Evolutionary conservation across 1,140 invertebrate species (phyloP), one percentile per base, ranked within the genome.

Genomic region (Eufriesea mexicana): DNA sequence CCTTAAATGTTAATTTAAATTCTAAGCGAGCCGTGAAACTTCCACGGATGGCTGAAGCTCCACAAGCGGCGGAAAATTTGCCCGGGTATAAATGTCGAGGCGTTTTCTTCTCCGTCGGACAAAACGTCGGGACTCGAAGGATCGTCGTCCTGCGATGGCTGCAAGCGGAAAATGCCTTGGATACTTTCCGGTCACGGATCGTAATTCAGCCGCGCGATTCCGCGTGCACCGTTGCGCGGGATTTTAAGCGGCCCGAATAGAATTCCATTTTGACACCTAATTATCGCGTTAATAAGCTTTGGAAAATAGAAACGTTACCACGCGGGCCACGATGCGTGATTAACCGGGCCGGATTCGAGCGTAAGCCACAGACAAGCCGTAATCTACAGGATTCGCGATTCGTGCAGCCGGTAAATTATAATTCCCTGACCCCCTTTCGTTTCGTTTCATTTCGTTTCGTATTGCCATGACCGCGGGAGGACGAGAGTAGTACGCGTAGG

Each of bases 241-340:
- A 78, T 78, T 78, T 67, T 47, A 78, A 78, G 47, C 51, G 35
- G 16, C 9, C 4, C 12, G 42, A 20, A 45, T 12, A 12, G 25
- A 18, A 74, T 57, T 20, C 28, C 71, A 67, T 75, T 67, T 55
- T 47, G 62, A 47, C 54, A 49, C 62, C 68, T 79, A 83, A 83
- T 87, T 86, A 84, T 74, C 73, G 62, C 55, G 86, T 75, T 83
- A 75, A 86, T 77, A 57, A 83, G 75, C 84, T 86, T 75, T 75
- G 70, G 74, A 79, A 83, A 83, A 74, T 81, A 66, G 61, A 51
- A 62, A 47, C 61, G 23, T 14, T 42, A 10, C 49, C 54, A 28
- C 66, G 67, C 35, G n/a, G 23, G 4, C 42, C 20, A 55, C 35
- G 45, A 28, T 20, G 70, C 23, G 61, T 55, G 70, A 81, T 74